phyloP scores from a whole-genome alignment of 2,113 vertebrate genomes.

The Phrynocephalus versicolor region DNA sequence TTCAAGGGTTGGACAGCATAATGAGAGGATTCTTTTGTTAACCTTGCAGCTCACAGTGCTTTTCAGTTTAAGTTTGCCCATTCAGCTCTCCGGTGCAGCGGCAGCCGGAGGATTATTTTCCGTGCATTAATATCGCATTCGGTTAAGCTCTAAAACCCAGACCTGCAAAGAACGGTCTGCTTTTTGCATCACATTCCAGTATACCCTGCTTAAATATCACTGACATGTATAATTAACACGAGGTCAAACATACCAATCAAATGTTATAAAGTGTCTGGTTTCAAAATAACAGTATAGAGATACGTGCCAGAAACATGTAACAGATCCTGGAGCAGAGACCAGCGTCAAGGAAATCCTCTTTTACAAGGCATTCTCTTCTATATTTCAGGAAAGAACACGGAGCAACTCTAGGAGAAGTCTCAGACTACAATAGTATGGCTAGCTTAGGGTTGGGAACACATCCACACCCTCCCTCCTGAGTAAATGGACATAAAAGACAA shows the following conservation, averaged over 20 bases:
- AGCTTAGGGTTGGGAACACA: neutral
- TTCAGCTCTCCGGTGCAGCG: neutral
- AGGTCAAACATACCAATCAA: conserved; percentile 50
- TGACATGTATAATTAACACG: conserved; percentile 57
- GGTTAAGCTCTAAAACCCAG: conserved; percentile 43
- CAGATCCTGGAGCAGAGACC: conserved; percentile 36
- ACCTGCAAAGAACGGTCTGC: conserved; percentile 31
- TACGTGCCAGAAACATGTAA: conserved; percentile 36
- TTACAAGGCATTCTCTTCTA: neutral
- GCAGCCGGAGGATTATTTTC: neutral
- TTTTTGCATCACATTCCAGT: conserved; percentile 33
- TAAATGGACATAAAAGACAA: neutral
- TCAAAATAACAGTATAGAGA: conserved; percentile 46
- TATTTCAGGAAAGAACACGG: conserved; percentile 10
- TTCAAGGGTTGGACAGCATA: conserved; percentile 9
- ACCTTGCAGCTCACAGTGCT: neutral
- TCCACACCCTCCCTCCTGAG: too few relatives aligned
- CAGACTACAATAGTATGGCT: neutral
- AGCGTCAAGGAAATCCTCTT: conserved; percentile 36
- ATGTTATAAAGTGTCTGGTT: conserved; percentile 53
- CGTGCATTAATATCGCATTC: conserved; percentile 30
- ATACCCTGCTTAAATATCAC: conserved; percentile 49
- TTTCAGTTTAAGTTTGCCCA: neutral
- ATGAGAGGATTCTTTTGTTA: conserved; percentile 16
- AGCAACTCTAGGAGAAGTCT: neutral